phyloP scores from a whole-genome alignment of 1,140 invertebrate species.

The Sarcophaga peregrina region DNA sequence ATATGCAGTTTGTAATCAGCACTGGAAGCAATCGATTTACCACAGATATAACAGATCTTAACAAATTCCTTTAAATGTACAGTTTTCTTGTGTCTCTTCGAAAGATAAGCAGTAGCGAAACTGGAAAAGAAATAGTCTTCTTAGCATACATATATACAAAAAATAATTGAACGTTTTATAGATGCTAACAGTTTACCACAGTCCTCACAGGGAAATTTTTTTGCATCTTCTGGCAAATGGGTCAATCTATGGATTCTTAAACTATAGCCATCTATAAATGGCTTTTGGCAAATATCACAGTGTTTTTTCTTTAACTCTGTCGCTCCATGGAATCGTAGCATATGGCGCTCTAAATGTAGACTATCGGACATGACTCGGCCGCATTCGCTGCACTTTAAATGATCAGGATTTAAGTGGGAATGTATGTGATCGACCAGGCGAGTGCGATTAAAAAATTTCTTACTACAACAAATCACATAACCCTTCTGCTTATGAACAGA shows the following conservation, averaged over 20 bases:
- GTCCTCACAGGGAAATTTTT: slow-evolving; percentile 4
- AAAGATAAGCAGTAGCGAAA: background rate
- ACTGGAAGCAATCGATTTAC: background rate
- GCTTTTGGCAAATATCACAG: slow-evolving; percentile 13
- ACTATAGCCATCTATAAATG: background rate
- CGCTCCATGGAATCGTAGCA: background rate
- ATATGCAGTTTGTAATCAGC: background rate
- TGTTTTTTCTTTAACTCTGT: background rate
- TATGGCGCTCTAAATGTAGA: background rate
- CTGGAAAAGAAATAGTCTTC: too few species aligned
- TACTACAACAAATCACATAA: slow-evolving; percentile 22
- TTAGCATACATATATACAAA: background rate
- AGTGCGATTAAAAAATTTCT: slow-evolving; percentile 30
- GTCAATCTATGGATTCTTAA: background rate
- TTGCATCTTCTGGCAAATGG: slow-evolving; percentile 15
- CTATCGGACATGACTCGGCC: too few species aligned
- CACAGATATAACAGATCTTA: slow-evolving; percentile 10
- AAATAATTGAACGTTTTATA: background rate
- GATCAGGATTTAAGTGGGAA: slow-evolving; percentile 26
- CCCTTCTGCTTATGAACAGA: slow-evolving; percentile 6
- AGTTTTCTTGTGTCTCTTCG: background rate
- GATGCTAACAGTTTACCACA: slow-evolving; percentile 25
- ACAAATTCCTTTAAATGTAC: slow-evolving; percentile 3
- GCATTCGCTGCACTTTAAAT: too few species aligned
- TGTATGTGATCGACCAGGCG: slow-evolving; percentile 23